Percentiles rank a stretch among this genome's conserved stretches.
Evolutionary conservation across 2,113 vertebrate species (phyloP).

Genomic region (Bolborhynchus lineola): DNA sequence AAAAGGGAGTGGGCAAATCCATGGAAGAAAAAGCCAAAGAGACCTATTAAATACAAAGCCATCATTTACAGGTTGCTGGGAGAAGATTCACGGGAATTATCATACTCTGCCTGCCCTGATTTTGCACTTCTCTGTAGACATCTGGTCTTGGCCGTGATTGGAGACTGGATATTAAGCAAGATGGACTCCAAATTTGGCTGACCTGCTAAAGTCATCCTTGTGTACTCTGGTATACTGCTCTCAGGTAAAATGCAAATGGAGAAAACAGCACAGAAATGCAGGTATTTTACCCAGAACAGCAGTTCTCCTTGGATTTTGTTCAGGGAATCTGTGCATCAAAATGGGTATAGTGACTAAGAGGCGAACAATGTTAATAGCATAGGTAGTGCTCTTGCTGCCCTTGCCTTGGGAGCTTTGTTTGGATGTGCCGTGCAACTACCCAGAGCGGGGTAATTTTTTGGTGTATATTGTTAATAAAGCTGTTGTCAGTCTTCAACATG

Average conservation of each 20-base stretch:
- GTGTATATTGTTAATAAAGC: neutral
- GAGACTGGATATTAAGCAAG: neutral
- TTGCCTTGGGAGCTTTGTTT: neutral
- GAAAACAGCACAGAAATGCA: neutral
- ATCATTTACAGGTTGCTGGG: neutral
- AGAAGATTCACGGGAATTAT: neutral
- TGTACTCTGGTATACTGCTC: neutral
- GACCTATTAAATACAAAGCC: neutral
- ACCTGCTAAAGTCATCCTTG: neutral
- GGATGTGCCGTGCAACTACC: neutral
- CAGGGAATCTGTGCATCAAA: neutral
- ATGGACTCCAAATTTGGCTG: neutral
- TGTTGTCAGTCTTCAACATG: neutral
- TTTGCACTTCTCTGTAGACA: neutral
- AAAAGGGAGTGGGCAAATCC: neutral
- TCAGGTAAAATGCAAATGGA: neutral
- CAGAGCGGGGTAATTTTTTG: neutral
- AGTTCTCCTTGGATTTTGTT: neutral
- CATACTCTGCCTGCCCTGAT: accelerated
- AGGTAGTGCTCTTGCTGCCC: neutral
- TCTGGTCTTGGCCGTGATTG: accelerated
- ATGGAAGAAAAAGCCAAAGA: neutral
- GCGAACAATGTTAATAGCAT: neutral
- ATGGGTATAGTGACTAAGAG: neutral
- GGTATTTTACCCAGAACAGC: neutral